Percentiles rank a stretch among this genome's conserved stretches.
Evolutionary conservation across 2,797 vertebrate species (phyloP).

Genomic region (Darevskia mixta): DNA sequence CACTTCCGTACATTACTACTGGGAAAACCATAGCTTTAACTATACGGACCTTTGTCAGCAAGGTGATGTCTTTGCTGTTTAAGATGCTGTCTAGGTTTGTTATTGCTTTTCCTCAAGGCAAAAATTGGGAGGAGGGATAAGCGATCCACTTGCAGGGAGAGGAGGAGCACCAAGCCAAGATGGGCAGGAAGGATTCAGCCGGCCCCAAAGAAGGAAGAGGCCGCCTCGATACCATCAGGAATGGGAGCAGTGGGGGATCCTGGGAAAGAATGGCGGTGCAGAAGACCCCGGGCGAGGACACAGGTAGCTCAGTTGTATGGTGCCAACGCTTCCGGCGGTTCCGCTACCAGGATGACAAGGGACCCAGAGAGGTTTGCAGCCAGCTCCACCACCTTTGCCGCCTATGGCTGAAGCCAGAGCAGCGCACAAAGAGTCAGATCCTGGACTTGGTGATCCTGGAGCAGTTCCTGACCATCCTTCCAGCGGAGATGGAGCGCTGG

Average conservation of each 20-base stretch:
- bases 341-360: neutral
- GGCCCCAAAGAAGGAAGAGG: neutral
- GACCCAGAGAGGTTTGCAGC: neutral
- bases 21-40: too few relatives aligned
- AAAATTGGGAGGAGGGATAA: neutral
- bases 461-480: neutral
- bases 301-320: neutral
- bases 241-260: neutral
- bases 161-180: neutral
- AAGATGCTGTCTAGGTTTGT: too few relatives aligned
- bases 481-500: too few relatives aligned
- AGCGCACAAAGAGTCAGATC: neutral
- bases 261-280: neutral
- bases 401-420: neutral
- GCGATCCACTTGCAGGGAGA: neutral
- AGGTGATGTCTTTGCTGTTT: too few relatives aligned
- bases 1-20: too few relatives aligned
- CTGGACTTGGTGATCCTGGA: neutral
- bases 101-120: neutral
- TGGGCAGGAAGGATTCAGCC: neutral
- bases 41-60: too few relatives aligned
- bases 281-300: neutral
- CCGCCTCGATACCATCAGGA: too few relatives aligned
- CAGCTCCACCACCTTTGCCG: neutral
- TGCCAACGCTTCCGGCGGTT: neutral